These are phyloP conservation scores for Charaxes varanes DNA, from an alignment of 1,140 invertebrate species.

Conservation along the genomic window DNA sequence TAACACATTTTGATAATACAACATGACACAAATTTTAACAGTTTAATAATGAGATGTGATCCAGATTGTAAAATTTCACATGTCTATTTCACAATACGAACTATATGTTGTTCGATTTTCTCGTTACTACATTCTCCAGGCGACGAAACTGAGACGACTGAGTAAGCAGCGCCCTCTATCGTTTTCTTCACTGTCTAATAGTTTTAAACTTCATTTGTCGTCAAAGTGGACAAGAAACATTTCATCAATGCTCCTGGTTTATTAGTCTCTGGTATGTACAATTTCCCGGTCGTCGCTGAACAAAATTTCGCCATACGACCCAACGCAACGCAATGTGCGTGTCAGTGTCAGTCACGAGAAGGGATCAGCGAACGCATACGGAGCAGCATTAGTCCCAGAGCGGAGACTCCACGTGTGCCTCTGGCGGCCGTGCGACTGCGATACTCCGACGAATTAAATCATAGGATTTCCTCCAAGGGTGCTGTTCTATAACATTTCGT, in stretches of 20 bases:
- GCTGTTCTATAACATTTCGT: slow-evolving; percentile 71
- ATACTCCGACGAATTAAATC: slow-evolving; percentile 59
- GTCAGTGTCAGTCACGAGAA: slow-evolving; percentile 6
- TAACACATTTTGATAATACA: slow-evolving; percentile 21
- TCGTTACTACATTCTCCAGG: too few species aligned
- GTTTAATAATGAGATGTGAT: not conserved
- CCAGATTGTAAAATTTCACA: not conserved
- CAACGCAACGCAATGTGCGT: too few species aligned
- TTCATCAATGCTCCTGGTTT: too few species aligned
- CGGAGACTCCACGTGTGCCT: slow-evolving; percentile 32
- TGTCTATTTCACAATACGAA: not conserved
- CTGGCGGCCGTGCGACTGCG: slow-evolving; percentile 45
- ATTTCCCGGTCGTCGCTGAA: not conserved
- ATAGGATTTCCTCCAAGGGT: slow-evolving; percentile 67
- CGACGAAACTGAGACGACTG: too few species aligned
- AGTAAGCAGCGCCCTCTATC: too few species aligned
- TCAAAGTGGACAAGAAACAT: too few species aligned
- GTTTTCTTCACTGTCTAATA: too few species aligned
- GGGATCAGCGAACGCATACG: slow-evolving; percentile 13
- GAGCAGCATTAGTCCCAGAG: slow-evolving; percentile 23
- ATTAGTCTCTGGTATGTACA: too few species aligned
- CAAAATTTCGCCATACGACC: slow-evolving; percentile 3
- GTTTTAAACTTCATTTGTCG: too few species aligned
- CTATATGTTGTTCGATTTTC: too few species aligned
- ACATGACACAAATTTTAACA: slow-evolving; percentile 21